Evolutionary conservation across 2,888 invertebrate species (phyloP).

Genomic region (Pogonocherus hispidulus): DNA sequence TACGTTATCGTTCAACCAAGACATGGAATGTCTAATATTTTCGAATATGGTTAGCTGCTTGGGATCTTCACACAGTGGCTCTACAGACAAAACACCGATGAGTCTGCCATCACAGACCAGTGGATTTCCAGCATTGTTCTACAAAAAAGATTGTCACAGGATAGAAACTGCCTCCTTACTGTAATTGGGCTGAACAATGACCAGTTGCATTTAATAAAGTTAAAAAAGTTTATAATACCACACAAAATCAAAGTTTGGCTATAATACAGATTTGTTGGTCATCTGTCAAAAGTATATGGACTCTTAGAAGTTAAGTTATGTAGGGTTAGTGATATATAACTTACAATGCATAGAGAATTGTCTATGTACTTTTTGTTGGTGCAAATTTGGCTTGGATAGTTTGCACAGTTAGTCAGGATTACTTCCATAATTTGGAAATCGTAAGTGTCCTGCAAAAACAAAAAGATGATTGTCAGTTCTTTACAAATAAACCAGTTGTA

Average conservation of each 20-base stretch:
- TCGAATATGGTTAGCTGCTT: constrained; percentile 33
- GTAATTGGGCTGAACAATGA: too few species aligned
- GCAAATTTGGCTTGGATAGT: background rate
- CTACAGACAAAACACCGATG: constrained; percentile 36
- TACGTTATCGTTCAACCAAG: constrained; percentile 24
- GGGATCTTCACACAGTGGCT: constrained; percentile 28
- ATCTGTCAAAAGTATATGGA: too few species aligned
- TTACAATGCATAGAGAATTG: background rate
- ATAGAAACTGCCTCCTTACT: too few species aligned
- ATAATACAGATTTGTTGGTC: too few species aligned
- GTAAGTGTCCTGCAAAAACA: background rate
- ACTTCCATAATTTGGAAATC: background rate
- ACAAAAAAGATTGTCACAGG: constrained; percentile 25
- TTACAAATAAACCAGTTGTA: too few species aligned
- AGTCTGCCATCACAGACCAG: constrained; percentile 39
- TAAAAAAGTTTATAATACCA: too few species aligned
- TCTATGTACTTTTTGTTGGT: background rate
- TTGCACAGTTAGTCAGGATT: background rate
- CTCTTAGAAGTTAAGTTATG: too few species aligned
- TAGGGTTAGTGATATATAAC: too few species aligned
- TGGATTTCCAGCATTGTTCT: constrained; percentile 38
- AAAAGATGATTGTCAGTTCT: too few species aligned
- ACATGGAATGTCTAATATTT: constrained; percentile 26
- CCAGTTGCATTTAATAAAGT: too few species aligned
- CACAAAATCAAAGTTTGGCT: too few species aligned